A percentile compares a stretch with the other conserved stretches of the same genome.
These are phyloP conservation scores for Apocrypta bakeri DNA, from an alignment of 1,140 invertebrate species.

Conservation along the genomic window DNA sequence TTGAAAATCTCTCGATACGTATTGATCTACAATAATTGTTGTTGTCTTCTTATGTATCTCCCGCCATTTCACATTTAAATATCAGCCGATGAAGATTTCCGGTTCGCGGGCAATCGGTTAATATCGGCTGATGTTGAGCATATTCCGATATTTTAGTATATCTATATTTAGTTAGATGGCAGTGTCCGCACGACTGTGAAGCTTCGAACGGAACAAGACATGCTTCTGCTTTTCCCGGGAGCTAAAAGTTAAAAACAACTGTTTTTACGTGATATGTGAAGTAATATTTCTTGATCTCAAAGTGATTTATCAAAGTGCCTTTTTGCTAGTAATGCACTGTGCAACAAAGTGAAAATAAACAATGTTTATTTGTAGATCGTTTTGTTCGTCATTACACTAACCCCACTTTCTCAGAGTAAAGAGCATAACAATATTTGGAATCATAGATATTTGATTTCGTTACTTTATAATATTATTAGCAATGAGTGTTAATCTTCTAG, in stretches of 20 bases:
- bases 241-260: not conserved
- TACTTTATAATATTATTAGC: not conserved
- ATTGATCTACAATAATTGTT: no score
- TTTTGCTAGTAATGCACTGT: not conserved
- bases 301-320: not conserved
- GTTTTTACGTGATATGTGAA: not conserved
- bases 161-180: no score
- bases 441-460: not conserved
- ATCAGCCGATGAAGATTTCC: not conserved
- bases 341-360: not conserved
- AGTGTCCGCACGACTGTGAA: no score
- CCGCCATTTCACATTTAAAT: not conserved
- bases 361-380: not conserved
- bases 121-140: no score
- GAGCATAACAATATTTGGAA: not conserved
- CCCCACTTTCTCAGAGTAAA: conserved; percentile 6
- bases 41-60: no score
- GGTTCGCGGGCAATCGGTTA: not conserved
- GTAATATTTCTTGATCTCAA: not conserved
- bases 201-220: no score
- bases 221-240: not conserved
- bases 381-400: not conserved
- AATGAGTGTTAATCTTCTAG: conserved; percentile 36
- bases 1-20: no score
- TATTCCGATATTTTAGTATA: no score